A percentile compares a stretch with the other conserved stretches of the same genome.
Evolutionary conservation across 2,888 invertebrate species (phyloP).

Genomic region (Thumatha senex): DNA sequence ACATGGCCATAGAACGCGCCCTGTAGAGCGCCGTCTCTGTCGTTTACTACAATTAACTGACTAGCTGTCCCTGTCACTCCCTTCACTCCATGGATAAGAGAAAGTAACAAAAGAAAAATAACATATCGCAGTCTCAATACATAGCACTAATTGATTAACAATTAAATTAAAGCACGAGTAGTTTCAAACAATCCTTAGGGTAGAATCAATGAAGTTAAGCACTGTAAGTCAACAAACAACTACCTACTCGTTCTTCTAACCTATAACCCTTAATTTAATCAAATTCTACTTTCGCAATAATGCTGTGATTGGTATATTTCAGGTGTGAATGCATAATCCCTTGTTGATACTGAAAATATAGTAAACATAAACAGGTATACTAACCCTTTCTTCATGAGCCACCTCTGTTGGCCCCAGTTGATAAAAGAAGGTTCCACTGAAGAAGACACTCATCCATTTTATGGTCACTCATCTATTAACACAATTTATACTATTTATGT

Average conservation of each 20-base stretch:
- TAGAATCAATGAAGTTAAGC: slow-evolving; percentile 24
- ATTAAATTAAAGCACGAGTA: slow-evolving; percentile 26
- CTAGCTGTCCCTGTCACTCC: slow-evolving; percentile 66
- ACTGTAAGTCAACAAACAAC: slow-evolving; percentile 55
- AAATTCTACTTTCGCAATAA: slow-evolving; percentile 44
- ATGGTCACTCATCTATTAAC: slow-evolving; percentile 73
- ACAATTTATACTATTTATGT: slow-evolving; percentile 73
- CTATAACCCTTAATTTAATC: slow-evolving; percentile 48
- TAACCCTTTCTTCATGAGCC: slow-evolving; percentile 84
- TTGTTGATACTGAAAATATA: slow-evolving; percentile 35
- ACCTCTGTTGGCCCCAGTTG: slow-evolving; percentile 76
- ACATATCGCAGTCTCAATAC: slow-evolving; percentile 67
- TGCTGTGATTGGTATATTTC: slow-evolving; percentile 47
- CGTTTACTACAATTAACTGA: slow-evolving; percentile 38
- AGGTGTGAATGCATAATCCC: slow-evolving; percentile 37
- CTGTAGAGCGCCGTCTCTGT: slow-evolving; percentile 67
- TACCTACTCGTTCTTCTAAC: slow-evolving; percentile 59
- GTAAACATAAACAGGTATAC: slow-evolving; percentile 79
- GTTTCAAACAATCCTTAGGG: slow-evolving; percentile 23
- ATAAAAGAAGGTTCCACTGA: slow-evolving; percentile 71
- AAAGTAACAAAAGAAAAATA: slow-evolving; percentile 82
- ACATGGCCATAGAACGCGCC: slow-evolving; percentile 52
- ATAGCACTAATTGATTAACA: slow-evolving; percentile 49
- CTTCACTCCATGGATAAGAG: slow-evolving; percentile 80
- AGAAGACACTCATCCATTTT: slow-evolving; percentile 80